A percentile compares a stretch with the other conserved stretches of the same genome.
Evolutionary conservation across 2,113 vertebrate genomes (phyloP).

Genomic region (Petroica traversi): DNA sequence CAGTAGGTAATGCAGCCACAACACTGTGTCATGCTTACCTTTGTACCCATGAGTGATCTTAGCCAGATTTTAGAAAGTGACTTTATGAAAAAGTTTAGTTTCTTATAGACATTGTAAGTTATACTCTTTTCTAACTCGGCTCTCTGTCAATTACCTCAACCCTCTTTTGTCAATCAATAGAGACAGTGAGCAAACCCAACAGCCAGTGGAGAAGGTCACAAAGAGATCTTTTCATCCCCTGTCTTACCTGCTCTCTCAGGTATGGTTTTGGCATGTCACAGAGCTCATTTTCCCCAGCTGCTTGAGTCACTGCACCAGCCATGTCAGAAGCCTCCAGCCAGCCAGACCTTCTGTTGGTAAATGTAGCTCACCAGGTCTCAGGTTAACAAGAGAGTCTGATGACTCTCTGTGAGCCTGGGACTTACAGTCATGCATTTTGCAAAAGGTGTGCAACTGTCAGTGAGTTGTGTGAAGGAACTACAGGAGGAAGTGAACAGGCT

Average conservation of each 20-base stretch:
- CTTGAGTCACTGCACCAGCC: not conserved
- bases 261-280: accelerated
- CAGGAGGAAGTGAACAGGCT: not conserved
- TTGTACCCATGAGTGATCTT: not conserved
- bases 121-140: not conserved
- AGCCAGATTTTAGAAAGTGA: not conserved
- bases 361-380: not conserved
- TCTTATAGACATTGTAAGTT: not conserved
- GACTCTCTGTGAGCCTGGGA: not conserved
- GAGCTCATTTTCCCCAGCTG: not conserved
- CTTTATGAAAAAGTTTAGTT: not conserved
- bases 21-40: not conserved
- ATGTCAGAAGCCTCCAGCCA: not conserved
- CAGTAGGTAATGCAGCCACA: not conserved
- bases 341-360: not conserved
- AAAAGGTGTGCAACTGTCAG: not conserved
- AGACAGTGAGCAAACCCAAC: not conserved
- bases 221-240: not conserved
- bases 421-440: not conserved
- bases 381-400: not conserved
- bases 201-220: not conserved
- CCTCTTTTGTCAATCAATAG: not conserved
- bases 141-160: not conserved
- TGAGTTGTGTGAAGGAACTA: not conserved
- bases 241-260: not conserved